Evolutionary conservation across 1,140 invertebrate genomes (phyloP), one percentile per base, ranked within the genome.

Genomic region (Drosophila triauraria): DNA sequence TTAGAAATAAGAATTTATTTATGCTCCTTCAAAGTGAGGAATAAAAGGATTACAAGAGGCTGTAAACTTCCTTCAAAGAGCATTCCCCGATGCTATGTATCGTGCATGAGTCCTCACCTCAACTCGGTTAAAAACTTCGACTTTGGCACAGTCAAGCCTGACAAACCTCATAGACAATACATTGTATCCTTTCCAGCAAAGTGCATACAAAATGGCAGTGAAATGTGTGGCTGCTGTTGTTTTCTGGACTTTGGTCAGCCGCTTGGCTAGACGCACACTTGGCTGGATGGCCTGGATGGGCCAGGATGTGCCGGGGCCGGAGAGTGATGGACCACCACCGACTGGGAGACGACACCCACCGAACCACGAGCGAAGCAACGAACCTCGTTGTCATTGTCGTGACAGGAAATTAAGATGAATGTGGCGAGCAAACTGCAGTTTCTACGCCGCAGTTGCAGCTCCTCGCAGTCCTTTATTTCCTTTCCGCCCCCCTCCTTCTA

Each of bases 361-460:
- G 42, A 42, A 61, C 68, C 53, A 58, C 72, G 53, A 58, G 50
- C 56, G 47, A 61, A 60, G 42, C 75, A 74, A 75, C 51, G 63
- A 90, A 75, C 81, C 74, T 90, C 80, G 85, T 87, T 87, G 84
- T 88, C 84, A 87, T 87, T 87, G 84, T 87, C 84, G 78, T 90
- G 85, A 90, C 85, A 90, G 85, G 85, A 90, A 90, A 90, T 90
- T 90, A 90, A 90, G 85, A 90, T 90, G 85, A 90, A 90, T 90
- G 85, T 90, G 85, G 84, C 85, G 81, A 90, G 79, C 84, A 88
- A 88, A 88, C 84, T 87, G 78, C 74, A 87, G 84, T 79, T 80
- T 68, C 80, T 77, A 60, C 54, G 54, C 35, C 67, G 47, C 47
- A 51, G 38, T 64, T 44, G 23, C 53, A 57, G 42, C 47, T 58